phyloP scores from a whole-genome alignment of 2,113 vertebrate species.

The Cinclus cinclus region DNA sequence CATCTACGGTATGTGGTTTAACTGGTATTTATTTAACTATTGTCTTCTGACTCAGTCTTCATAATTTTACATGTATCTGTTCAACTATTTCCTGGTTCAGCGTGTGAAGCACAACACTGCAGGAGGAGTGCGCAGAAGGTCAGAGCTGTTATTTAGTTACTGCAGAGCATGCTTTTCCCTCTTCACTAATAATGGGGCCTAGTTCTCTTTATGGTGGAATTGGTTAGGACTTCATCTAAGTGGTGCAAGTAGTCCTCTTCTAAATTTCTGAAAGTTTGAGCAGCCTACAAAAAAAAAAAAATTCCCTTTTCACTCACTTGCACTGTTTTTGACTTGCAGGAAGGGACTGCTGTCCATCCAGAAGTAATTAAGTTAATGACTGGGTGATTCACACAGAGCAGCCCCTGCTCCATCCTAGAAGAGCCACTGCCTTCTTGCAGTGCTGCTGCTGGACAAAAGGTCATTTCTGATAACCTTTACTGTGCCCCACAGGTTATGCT shows the following conservation, averaged over 20 bases:
- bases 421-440: not conserved
- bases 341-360: not conserved
- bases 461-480: not conserved
- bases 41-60: slow-evolving; percentile 40
- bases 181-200: not conserved
- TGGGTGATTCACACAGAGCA: not conserved
- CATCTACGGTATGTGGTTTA: slow-evolving; percentile 2
- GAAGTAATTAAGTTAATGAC: not conserved
- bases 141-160: not conserved
- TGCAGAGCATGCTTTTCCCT: not conserved
- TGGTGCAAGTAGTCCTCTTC: not conserved
- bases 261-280: not conserved
- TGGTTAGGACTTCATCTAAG: not conserved
- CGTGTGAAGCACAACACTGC: not conserved
- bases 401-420: not conserved
- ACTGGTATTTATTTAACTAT: slow-evolving; percentile 51
- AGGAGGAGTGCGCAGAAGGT: not conserved
- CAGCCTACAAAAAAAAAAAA: not conserved
- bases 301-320: not conserved
- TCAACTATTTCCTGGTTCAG: slow-evolving; percentile 25
- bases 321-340: not conserved
- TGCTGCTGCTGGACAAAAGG: not conserved
- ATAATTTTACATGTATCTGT: not conserved
- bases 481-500: not conserved
- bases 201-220: not conserved